Evolutionary conservation across 2,888 invertebrate genomes (phyloP).

Genomic region (Chrysomela aeneicollis): DNA sequence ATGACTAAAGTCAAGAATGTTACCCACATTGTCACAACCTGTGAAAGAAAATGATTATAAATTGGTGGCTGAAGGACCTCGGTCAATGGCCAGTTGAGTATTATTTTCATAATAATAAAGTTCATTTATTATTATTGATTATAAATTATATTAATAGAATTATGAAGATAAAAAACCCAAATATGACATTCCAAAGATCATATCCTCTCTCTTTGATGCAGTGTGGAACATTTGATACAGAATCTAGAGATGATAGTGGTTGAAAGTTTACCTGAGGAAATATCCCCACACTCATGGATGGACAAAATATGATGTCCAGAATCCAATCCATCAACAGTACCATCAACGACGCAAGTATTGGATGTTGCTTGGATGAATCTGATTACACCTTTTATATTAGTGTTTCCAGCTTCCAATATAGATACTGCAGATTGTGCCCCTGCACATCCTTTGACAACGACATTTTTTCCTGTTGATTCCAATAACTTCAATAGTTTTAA

Average conservation of each 20-base stretch:
- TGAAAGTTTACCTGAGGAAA: conserved; percentile 65
- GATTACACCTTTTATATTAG: conserved; percentile 74
- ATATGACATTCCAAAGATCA: too few species aligned
- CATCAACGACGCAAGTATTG: conserved; percentile 77
- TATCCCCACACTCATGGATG: conserved; percentile 78
- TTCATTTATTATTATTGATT: too few species aligned
- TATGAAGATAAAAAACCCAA: too few species aligned
- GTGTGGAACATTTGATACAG: not conserved
- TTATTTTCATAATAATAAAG: too few species aligned
- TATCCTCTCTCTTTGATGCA: too few species aligned
- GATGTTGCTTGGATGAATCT: conserved; percentile 73
- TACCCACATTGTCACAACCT: conserved; percentile 68
- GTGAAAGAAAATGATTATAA: conserved; percentile 22
- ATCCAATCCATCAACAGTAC: conserved; percentile 80
- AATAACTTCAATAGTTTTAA: conserved; percentile 64
- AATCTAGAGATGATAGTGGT: not conserved
- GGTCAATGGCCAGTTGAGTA: too few species aligned
- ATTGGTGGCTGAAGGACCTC: too few species aligned
- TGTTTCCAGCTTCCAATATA: conserved; percentile 66
- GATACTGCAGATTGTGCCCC: conserved; percentile 77
- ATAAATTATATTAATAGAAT: too few species aligned
- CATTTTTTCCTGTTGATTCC: conserved; percentile 71
- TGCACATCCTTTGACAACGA: conserved; percentile 83
- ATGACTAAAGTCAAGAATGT: conserved; percentile 67
- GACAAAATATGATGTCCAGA: conserved; percentile 69